Base-by-base conservation (phyloP, 64 coral and sea anemone genomes). In the Platygyra sinensis region DNA sequence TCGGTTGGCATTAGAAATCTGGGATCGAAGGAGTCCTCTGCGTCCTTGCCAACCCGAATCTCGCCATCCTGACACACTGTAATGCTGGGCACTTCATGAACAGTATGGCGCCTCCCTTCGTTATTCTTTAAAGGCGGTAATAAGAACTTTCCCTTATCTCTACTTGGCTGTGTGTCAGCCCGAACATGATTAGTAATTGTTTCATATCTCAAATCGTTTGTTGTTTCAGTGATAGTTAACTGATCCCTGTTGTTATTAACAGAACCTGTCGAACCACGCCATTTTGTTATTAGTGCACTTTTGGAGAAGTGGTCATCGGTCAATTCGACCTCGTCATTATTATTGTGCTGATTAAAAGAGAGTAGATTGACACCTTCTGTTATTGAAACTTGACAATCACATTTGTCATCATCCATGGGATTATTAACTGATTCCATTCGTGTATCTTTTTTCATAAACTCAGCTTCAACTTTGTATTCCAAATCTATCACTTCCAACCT, bases 1-100 rank as follows among this genome's bases (percentile, higher is more conserved):
- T 85, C 81, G 39, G 81, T 85, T 51, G 81, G 81, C 81, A 85
- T 85, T 38, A 85, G 61, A 24, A 85, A 85, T 20, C 63, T 85
- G 22, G 81, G 81, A 85, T 85, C 81, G n/a, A 80, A 57, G 4
- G 50, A 85, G 24, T 85, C 38, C 12, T 51, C 12, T 69, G 33
- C 14, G 5, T 33, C 62, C n/a, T 71, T 51, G 13, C 64, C 50
- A 13, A 31, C 61, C 20, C 32, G 36, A 27, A 19, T 8, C 15
- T 85, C 81, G 10, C 20, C 39, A 51, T 72, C 81, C 24, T 69
- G 10, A 25, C 14, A 72, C 31, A 85, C 81, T 4, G 81, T 85
- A 51, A 85, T 85, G 38, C 81, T 69, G 8, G 81, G 81, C 12
- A 85, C 62, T 15, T 52, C 63, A 42, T n/a, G 62, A 49, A 15